Base-by-base conservation (phyloP, 1,140 invertebrate species). In the Penaeus vannamei region DNA sequence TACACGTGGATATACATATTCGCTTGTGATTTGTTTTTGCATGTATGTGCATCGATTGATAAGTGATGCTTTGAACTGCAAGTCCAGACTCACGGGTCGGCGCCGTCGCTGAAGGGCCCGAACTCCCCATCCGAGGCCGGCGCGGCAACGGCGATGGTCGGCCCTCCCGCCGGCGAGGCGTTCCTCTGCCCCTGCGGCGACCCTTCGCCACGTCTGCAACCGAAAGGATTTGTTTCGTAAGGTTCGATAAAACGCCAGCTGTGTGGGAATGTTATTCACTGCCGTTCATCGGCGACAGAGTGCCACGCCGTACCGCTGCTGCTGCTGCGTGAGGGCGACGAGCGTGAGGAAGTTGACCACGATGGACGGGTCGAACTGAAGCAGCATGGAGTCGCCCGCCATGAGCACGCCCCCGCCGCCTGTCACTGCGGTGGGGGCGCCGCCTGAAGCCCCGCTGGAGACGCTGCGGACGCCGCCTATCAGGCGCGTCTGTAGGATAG, bases 311-410 rank as follows among this genome's bases (percentile, higher is more conserved):
- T 53, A 53, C 53, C 53, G 53, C 14, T 53, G 53, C 42, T 42
- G 62, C 8, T 85, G 86, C 36, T 88, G 83, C 23, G 82, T 88
- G 29, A 91, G 90, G 8, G 90, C 90, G 17, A 90, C 86, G 8
- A 90, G 90, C n/a, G 90, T 88, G 62, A 90, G 86, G 87, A 91
- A 91, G 85, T 91, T 89, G 14, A 91, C 88, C 46, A 91, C 88
- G 42, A 81, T 91, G 79, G 87, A 87, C 64, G 77, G 87, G 69
- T 79, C 85, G 85, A 72, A 83, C 46, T 66, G 85, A 64, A 72
- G 87, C 17, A n/a, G 80, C 26, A 26, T 80, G 60, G 32, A 87
- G 79, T 20, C 86, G 86, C 59, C 82, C 61, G 53, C 53, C 53
- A 53, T 53, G 1, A 53, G 53, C 0, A 53, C 53, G 53, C 53